phyloP scores from a whole-genome alignment of 2,888 invertebrate species.

The Physocephala rufipes region DNA sequence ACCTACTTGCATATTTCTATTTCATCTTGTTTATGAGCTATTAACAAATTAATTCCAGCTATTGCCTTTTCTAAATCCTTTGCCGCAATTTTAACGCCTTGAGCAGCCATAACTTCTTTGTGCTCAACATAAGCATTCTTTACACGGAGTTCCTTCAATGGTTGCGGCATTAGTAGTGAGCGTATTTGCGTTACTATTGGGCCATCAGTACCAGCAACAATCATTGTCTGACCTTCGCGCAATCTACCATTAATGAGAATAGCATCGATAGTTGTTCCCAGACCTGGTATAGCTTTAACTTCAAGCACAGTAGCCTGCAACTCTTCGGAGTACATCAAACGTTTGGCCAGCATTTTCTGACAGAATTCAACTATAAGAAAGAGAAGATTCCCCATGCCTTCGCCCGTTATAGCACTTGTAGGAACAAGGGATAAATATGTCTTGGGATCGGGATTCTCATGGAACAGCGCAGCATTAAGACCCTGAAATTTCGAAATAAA shows the following conservation, averaged over 20 bases:
- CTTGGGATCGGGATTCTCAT: conserved; percentile 93
- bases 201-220: conserved; percentile 97
- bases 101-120: conserved; percentile 94
- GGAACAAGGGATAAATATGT: conserved; percentile 96
- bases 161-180: conserved; percentile 96
- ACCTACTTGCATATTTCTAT: conserved; percentile 79
- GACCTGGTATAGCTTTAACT: conserved; percentile 95
- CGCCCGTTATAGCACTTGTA: conserved; percentile 97
- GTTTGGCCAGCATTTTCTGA: conserved; percentile 87
- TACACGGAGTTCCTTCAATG: conserved; percentile 95
- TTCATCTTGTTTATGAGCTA: conserved; percentile 94
- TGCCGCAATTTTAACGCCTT: conserved; percentile 98
- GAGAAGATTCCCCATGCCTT: conserved; percentile 98
- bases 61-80: conserved; percentile 98
- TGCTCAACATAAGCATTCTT: conserved; percentile 96
- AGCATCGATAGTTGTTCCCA: conserved; percentile 98
- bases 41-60: conserved; percentile 91
- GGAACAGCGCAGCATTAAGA: conserved; percentile 93
- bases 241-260: conserved; percentile 97
- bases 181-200: conserved; percentile 97
- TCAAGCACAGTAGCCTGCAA: conserved; percentile 86
- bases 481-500: conserved; percentile 65
- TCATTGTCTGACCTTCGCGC: conserved; percentile 91
- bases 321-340: conserved; percentile 92
- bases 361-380: conserved; percentile 92